A percentile compares a stretch with the other conserved stretches of the same genome.
These are phyloP conservation scores for Lepeophtheirus salmonis DNA, from an alignment of 1,140 invertebrate genomes.

Conservation along the genomic window DNA sequence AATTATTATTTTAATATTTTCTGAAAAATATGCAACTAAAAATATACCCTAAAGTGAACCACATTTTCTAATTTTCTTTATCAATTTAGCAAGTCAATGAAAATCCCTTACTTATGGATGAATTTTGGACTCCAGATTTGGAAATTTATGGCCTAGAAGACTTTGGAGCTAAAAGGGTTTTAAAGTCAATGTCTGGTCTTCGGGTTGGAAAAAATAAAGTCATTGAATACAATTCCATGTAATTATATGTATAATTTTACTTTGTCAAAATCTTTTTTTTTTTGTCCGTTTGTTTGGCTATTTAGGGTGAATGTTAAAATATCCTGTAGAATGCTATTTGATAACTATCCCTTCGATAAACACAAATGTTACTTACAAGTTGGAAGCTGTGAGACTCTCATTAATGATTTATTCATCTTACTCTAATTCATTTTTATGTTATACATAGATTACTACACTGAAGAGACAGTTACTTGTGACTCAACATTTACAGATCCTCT, in stretches of 20 bases:
- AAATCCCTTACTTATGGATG: conserved; percentile 1
- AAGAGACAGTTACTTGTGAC: conserved; percentile 9
- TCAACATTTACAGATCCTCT: conserved; percentile 2
- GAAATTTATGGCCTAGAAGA: conserved; percentile 16
- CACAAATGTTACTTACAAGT: conserved; percentile 14
- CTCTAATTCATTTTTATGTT: background rate
- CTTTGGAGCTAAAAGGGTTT: conserved; percentile 9
- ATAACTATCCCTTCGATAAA: conserved; percentile 15
- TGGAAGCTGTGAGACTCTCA: conserved; percentile 13
- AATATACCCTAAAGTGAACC: too few species aligned
- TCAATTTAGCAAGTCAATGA: background rate
- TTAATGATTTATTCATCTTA: too few species aligned
- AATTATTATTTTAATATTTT: too few species aligned
- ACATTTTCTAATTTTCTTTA: too few species aligned
- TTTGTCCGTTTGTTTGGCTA: background rate
- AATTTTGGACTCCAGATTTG: conserved; percentile 13
- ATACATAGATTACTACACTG: conserved; percentile 5
- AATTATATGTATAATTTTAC: background rate
- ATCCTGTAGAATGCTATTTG: conserved; percentile 16
- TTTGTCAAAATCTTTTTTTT: background rate
- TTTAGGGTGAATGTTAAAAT: conserved; percentile 10
- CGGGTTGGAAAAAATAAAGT: background rate
- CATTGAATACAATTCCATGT: conserved; percentile 1
- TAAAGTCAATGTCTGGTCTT: conserved; percentile 5
- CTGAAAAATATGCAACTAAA: too few species aligned